Percentiles rank a stretch among this genome's conserved stretches.
Evolutionary conservation across 1,140 invertebrate genomes (phyloP).

Genomic region (Drosophila sturtevanti): DNA sequence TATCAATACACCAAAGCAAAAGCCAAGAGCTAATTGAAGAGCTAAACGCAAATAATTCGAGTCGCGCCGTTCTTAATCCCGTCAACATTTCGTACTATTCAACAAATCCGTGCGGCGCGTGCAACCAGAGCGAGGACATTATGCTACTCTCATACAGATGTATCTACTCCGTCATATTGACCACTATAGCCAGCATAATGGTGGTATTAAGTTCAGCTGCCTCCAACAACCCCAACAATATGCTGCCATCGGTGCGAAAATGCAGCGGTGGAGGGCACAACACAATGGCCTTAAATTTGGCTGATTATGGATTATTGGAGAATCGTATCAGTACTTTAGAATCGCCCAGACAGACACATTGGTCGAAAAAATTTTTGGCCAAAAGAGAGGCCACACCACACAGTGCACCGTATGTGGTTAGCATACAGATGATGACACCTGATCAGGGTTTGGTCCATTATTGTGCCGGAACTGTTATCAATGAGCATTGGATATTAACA

Average conservation of each 20-base stretch:
- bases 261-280: constrained; percentile 44
- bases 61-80: constrained; percentile 17
- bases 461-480: constrained; percentile 78
- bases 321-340: constrained; percentile 68
- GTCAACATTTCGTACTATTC: constrained; percentile 66
- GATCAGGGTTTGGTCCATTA: constrained; percentile 73
- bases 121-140: constrained; percentile 71
- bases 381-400: constrained; percentile 74
- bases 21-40: constrained; percentile 34
- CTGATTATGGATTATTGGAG: constrained; percentile 62
- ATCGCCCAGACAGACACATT: constrained; percentile 60
- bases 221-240: constrained; percentile 39
- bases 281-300: constrained; percentile 59
- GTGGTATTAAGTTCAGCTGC: constrained; percentile 64
- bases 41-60: constrained; percentile 28
- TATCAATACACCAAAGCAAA: constrained; percentile 65
- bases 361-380: constrained; percentile 73
- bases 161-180: constrained; percentile 63
- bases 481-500: constrained; percentile 79
- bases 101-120: constrained; percentile 64
- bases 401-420: constrained; percentile 81
- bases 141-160: constrained; percentile 71
- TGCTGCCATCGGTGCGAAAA: constrained; percentile 58
- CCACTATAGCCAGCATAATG: constrained; percentile 74
- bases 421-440: constrained; percentile 73